Percentiles rank a stretch among this genome's conserved stretches.
phyloP scores from a whole-genome alignment of 2,888 invertebrate species.

The Pyrrhosoma nymphula region DNA sequence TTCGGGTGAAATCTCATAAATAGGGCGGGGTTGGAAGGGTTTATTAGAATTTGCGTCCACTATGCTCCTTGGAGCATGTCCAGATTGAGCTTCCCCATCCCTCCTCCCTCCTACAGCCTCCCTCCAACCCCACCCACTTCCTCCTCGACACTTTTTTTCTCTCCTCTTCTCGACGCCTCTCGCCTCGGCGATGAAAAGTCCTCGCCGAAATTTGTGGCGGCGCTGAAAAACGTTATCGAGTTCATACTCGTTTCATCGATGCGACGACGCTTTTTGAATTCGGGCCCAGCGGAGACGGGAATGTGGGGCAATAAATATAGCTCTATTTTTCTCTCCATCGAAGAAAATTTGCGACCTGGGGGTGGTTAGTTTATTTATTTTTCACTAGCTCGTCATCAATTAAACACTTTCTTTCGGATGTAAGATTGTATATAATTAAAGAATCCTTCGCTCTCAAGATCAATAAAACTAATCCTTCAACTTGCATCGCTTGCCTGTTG shows the following conservation, averaged over 20 bases:
- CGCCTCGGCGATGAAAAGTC: slow-evolving; percentile 26
- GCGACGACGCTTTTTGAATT: slow-evolving; percentile 3
- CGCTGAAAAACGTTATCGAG: background rate
- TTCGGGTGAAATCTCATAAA: background rate
- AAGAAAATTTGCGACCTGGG: background rate
- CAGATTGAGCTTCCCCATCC: background rate
- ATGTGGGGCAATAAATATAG: background rate
- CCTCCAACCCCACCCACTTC: background rate
- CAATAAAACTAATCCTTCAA: no score
- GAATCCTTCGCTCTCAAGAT: no score
- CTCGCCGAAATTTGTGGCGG: background rate
- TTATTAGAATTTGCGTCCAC: slow-evolving; percentile 36
- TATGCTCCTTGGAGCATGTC: slow-evolving; percentile 16
- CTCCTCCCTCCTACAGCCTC: background rate
- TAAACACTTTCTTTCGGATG: no score
- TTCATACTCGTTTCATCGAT: background rate
- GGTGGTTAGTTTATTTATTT: no score
- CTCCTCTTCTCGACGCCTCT: background rate
- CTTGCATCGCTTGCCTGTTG: no score
- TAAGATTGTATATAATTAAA: no score
- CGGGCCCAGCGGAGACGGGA: background rate
- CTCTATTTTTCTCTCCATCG: background rate
- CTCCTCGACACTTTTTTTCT: background rate
- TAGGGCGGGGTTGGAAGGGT: background rate
- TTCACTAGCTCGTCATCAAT: no score